Base-by-base conservation (phyloP, 2,888 invertebrate genomes). In the Erebia palarica region DNA sequence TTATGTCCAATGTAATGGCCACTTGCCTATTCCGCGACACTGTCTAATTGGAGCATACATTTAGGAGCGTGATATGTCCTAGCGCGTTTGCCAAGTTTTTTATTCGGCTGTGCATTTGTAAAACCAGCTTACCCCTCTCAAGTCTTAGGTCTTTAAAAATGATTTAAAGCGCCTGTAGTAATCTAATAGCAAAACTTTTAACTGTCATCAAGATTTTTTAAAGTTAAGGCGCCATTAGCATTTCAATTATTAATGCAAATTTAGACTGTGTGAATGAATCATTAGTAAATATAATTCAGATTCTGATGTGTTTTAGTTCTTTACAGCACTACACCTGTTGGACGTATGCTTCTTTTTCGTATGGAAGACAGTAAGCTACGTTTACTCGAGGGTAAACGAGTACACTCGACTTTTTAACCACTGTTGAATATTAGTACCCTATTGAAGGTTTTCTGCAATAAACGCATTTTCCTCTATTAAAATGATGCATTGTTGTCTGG, bases 1-100 rank as follows among this genome's bases (percentile, higher is more conserved):
- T 63, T 63, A 21, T 49, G 63, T 21, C 47, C 63, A 49, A 49
- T 63, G 63, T 49, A 63, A 63, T 21, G 47, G 63, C 49, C 21
- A 14, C 21, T 49, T 14, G 49, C 8, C 14, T 36, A 47, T 63
- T 63, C 7, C 49, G 63, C 63, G 47, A 49, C 47, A 49, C 47
- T 63, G 21, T 47, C 44, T 63, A 63, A 49, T 60, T 63, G 49
- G 49, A 21, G 63, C 47, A 49, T 47, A 18, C 47, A 63, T 63
- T 63, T 42, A 10, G 16, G n/a, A 42, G n/a, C 42, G 44, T 42
- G 60, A 60, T 60, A 60, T 60, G 16, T 27, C 42, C 42, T 42
- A 44, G 60, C 60, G 14, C 10, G 36, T 16, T 60, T 60, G 55
- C 55, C 55, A 55, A 55, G 18, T 18, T 42, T 60, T 36, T 16